These are phyloP conservation scores for Ascidia mentula DNA, from an alignment of 23 tunicate species.

Conservation along the genomic window DNA sequence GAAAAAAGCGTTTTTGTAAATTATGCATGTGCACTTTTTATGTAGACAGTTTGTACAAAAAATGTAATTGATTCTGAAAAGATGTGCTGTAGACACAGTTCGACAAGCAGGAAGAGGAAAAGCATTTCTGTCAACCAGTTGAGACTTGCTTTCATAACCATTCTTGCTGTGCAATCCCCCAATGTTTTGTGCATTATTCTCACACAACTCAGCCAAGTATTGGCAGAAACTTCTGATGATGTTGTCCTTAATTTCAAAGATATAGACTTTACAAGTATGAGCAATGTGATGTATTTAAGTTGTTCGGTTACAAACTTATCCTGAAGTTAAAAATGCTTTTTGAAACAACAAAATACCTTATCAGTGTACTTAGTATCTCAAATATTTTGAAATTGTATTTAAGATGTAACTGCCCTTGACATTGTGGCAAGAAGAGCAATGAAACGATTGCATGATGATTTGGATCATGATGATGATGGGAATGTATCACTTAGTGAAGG, in stretches of 20 bases:
- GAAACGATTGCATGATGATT: slow-evolving; percentile 74
- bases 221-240: slow-evolving; percentile 18
- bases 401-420: slow-evolving; percentile 64
- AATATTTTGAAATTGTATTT: background rate
- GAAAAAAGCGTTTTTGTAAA: no score
- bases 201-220: slow-evolving; percentile 27
- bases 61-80: no score
- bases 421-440: slow-evolving; percentile 63
- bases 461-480: slow-evolving; percentile 91
- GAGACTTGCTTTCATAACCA: slow-evolving; percentile 41
- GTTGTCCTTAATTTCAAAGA: slow-evolving; percentile 37
- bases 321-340: no score
- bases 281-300: no score
- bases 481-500: slow-evolving; percentile 82
- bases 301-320: no score
- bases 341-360: no score
- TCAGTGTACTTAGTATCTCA: no score
- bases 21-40: no score
- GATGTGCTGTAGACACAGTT: background rate
- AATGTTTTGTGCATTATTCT: slow-evolving; percentile 36
- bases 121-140: slow-evolving; percentile 39
- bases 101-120: background rate
- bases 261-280: slow-evolving; percentile 60
- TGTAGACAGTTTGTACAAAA: no score
- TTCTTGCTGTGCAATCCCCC: slow-evolving; percentile 51